Evolutionary conservation across 2,797 vertebrate genomes (phyloP).

Genomic region (Liasis olivaceus): DNA sequence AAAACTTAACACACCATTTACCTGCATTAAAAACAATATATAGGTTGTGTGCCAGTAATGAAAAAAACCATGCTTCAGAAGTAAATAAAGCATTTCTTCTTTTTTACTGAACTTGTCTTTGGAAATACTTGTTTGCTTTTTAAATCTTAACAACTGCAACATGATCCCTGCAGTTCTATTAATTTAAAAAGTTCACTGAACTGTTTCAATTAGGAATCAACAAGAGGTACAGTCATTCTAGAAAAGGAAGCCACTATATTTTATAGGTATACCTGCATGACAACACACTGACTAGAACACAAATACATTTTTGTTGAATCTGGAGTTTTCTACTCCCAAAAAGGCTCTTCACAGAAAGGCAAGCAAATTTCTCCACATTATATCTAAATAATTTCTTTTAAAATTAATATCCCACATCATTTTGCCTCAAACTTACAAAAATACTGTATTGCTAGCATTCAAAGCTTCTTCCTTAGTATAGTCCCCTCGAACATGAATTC

Average conservation of each 20-base stretch:
- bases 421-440: too few relatives aligned
- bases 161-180: not conserved
- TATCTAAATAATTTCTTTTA: not conserved
- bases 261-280: not conserved
- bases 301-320: not conserved
- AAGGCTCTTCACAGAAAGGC: not conserved
- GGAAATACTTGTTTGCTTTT: not conserved
- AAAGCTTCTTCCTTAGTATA: not conserved
- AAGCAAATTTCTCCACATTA: not conserved
- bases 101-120: slow-evolving; percentile 33
- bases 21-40: slow-evolving; percentile 62
- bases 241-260: rapidly evolving
- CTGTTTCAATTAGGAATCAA: not conserved
- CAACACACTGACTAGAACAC: not conserved
- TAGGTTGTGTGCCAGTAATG: slow-evolving; percentile 70
- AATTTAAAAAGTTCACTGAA: not conserved
- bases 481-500: not conserved
- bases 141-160: not conserved
- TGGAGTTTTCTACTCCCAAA: not conserved
- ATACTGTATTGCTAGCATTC: not conserved
- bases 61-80: slow-evolving; percentile 70
- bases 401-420: not conserved
- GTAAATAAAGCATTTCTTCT: slow-evolving; percentile 77
- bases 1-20: slow-evolving; percentile 59
- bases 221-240: not conserved